A percentile compares a stretch with the other conserved stretches of the same genome.
phyloP scores from a whole-genome alignment of 2,113 vertebrate genomes.

The Trematomus loennbergii region DNA sequence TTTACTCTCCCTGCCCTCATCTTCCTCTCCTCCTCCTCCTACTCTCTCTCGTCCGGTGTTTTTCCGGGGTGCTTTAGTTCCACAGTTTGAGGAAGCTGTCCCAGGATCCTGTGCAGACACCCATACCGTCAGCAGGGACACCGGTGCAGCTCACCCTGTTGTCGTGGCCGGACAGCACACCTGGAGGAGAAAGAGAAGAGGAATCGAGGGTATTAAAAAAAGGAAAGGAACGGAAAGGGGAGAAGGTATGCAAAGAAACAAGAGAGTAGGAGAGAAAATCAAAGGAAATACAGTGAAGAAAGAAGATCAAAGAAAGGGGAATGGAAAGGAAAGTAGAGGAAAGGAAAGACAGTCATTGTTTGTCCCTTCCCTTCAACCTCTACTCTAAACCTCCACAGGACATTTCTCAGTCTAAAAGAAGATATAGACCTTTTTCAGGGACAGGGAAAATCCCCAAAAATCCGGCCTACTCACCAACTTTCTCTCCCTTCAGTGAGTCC shows the following conservation, averaged over 20 bases:
- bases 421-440: neutral
- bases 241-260: accelerated
- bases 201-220: neutral
- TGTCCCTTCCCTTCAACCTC: neutral
- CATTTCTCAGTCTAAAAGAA: neutral
- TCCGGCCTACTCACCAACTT: slow-evolving; percentile 87
- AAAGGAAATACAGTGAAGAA: accelerated
- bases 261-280: neutral
- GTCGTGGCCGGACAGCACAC: slow-evolving; percentile 96
- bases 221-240: accelerated
- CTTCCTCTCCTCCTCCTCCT: slow-evolving; percentile 10
- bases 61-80: slow-evolving; percentile 76
- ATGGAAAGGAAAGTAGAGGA: neutral
- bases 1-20: neutral
- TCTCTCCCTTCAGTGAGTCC: slow-evolving; percentile 95
- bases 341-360: neutral
- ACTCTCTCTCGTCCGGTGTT: slow-evolving; percentile 22
- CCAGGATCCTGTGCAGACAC: slow-evolving; percentile 98
- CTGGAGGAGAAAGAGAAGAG: slow-evolving; percentile 71
- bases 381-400: neutral
- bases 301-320: neutral
- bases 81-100: slow-evolving; percentile 95
- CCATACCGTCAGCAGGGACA: slow-evolving; percentile 94
- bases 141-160: slow-evolving; percentile 99
- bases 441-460: neutral